Evolutionary conservation across 1,140 invertebrate genomes (phyloP).

Genomic region (Anoplophora glabripennis): DNA sequence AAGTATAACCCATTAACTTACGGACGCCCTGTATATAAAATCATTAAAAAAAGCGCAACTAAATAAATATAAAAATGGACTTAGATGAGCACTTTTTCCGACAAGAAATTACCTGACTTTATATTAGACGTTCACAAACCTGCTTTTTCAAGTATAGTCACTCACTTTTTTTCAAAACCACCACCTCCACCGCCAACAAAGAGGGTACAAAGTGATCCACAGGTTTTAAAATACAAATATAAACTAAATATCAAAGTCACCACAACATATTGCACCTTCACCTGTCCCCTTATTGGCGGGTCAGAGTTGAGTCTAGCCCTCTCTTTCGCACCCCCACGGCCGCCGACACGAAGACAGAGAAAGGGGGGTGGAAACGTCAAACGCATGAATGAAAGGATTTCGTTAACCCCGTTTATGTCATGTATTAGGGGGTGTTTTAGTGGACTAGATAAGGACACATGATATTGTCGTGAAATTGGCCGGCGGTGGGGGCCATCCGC

Average conservation of each 20-base stretch:
- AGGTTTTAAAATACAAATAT: constrained; percentile 13
- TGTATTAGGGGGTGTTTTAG: neutral
- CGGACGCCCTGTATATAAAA: no score
- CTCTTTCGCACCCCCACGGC: constrained; percentile 18
- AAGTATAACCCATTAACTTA: no score
- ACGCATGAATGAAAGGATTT: constrained; percentile 25
- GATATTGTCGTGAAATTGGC: constrained; percentile 12
- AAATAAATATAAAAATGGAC: no score
- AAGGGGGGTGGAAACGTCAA: constrained; percentile 20
- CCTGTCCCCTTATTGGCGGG: constrained; percentile 38
- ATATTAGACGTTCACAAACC: no score
- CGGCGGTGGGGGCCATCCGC: constrained; percentile 9
- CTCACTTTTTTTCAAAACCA: no score
- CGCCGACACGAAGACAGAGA: constrained; percentile 17
- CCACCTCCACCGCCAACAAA: no score
- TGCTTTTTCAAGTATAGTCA: no score
- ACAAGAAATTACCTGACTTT: no score
- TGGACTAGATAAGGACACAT: neutral
- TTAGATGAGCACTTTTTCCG: no score
- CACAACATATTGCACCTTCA: constrained; percentile 36
- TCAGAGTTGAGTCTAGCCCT: constrained; percentile 23
- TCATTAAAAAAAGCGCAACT: no score
- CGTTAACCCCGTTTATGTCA: constrained; percentile 22
- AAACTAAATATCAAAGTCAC: constrained; percentile 13
- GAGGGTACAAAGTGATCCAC: constrained; percentile 4